Conservation (phyloP, 2,888 invertebrate genomes). For the Parnassius glacialis region DNA sequence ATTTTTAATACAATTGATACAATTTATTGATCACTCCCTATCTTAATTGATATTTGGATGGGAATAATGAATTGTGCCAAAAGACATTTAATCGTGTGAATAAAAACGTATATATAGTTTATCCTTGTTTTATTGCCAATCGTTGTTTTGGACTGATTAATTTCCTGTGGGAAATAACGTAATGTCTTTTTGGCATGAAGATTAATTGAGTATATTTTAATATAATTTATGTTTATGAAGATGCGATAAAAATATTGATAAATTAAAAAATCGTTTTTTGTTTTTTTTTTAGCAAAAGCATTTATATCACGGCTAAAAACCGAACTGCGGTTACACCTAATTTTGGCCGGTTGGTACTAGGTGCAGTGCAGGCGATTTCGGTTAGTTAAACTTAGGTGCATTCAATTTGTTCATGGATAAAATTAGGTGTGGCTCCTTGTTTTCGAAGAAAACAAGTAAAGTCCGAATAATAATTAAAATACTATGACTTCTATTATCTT, state of each 20-base stretch:
- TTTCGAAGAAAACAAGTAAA: too few species aligned
- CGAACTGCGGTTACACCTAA: too few species aligned
- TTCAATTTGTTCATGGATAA: too few species aligned
- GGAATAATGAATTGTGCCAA: slow-evolving; percentile 44
- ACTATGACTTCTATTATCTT: too few species aligned
- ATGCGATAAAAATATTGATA: not conserved
- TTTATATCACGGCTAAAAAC: too few species aligned
- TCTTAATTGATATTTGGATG: slow-evolving; percentile 61
- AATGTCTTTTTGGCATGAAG: slow-evolving; percentile 10
- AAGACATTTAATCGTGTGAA: slow-evolving; percentile 60
- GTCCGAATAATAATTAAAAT: too few species aligned
- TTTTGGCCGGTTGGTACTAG: too few species aligned
- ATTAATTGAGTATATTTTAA: too few species aligned
- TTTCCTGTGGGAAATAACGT: slow-evolving; percentile 56
- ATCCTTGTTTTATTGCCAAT: slow-evolving; percentile 54
- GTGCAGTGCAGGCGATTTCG: too few species aligned
- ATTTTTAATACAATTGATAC: slow-evolving; percentile 40
- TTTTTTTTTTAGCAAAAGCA: too few species aligned
- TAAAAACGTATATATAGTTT: slow-evolving; percentile 53
- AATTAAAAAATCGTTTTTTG: not conserved
- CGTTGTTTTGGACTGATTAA: slow-evolving; percentile 47
- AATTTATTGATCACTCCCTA: slow-evolving; percentile 53
- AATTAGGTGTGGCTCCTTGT: too few species aligned
- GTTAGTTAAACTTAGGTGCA: too few species aligned
- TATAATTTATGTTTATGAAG: not conserved